Evolutionary conservation across 2,113 vertebrate species (phyloP).

Genomic region (Phaethornis superciliosus): DNA sequence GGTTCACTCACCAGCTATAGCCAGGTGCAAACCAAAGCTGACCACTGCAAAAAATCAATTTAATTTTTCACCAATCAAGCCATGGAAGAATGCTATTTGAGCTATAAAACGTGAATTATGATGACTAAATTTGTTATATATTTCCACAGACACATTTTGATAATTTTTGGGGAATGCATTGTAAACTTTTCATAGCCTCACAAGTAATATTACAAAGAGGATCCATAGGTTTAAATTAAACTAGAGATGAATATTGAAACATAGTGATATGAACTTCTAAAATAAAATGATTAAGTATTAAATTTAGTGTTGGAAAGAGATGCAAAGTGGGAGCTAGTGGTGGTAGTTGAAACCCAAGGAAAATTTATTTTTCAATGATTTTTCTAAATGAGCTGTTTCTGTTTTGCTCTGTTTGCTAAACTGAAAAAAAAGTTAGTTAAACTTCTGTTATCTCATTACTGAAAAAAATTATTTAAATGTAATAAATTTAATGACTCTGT

Average conservation of each 20-base stretch:
- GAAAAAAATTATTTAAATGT: not conserved
- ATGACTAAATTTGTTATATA: not conserved
- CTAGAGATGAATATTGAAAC: not conserved
- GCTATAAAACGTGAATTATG: not conserved
- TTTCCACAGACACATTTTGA: not conserved
- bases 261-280: not conserved
- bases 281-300: not conserved
- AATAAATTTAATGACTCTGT: not conserved
- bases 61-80: no score
- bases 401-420: not conserved
- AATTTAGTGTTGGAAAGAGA: not conserved
- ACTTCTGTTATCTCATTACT: no score
- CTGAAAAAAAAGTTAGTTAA: no score
- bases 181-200: not conserved
- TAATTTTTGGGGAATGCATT: not conserved
- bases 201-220: not conserved
- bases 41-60: no score
- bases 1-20: no score
- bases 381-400: not conserved
- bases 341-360: not conserved
- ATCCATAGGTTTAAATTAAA: not conserved
- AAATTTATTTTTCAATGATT: not conserved
- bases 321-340: not conserved
- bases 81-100: not conserved
- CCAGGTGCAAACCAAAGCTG: no score